Base-by-base conservation (phyloP, 2,888 invertebrate species). In the Crematogaster levior region DNA sequence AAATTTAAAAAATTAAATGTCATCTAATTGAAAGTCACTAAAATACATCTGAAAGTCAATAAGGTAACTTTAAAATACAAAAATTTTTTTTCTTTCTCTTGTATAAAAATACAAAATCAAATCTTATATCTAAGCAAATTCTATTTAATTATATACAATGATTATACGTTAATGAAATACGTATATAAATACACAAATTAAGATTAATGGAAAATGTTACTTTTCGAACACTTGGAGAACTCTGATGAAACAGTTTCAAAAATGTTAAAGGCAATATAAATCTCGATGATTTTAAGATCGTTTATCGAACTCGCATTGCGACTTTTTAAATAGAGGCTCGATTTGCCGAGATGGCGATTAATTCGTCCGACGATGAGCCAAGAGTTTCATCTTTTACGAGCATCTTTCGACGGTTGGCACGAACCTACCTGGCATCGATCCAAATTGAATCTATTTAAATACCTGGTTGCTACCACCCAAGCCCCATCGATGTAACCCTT, bases 371-470 rank as follows among this genome's bases (percentile, higher is more conserved):
- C 86, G 88, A 89, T 86, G 87, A 90, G 86, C 61, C 84, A 83
- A 74, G 74, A 85, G 83, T 84, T 81, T 85, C 84, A 84, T 88
- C 90, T 86, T 88, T 89, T 88, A 86, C 81, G 85, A 83, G 84
- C 84, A 83, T 83, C 83, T 74, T 84, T 60, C 83, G 80, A 75
- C 82, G 82, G 68, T 82, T 86, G 84, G 83, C 86, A 83, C 75
- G 65, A 34, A 61, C 61, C 68, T 65, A 61, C 68, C 68, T 90
- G 90, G 90, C 90, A 12, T 21, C 61, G 34, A n/a, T 88, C 90
- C 90, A 90, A 90, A 90, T 90, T 89, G 84, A 90, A 90, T 89
- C 87, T 85, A 90, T 89, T 90, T 87, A 88, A 84, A 89, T 82
- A 82, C 81, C 84, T 84, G 84, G 84, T 84, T 75, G 53, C 65